phyloP scores from a whole-genome alignment of 1,140 invertebrate genomes.

The Drosophila erecta region DNA sequence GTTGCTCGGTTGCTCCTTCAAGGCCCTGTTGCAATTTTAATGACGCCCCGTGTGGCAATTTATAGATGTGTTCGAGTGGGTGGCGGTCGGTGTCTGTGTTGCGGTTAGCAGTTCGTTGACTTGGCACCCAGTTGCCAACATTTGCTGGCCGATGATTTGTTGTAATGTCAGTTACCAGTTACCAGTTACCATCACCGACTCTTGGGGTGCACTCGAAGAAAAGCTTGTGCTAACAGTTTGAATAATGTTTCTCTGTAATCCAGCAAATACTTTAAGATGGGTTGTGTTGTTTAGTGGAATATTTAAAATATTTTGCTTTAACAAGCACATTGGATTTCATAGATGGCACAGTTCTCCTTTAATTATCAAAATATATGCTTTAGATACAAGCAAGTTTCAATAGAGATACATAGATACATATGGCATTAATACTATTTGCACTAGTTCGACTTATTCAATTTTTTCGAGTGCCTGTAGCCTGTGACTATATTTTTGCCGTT shows the following conservation, averaged over 20 bases:
- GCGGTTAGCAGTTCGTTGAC: constrained; percentile 80
- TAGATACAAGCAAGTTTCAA: too few species aligned
- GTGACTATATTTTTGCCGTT: constrained; percentile 72
- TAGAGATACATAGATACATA: too few species aligned
- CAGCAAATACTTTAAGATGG: too few species aligned
- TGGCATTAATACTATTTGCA: too few species aligned
- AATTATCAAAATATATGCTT: too few species aligned
- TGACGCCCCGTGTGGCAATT: constrained; percentile 51
- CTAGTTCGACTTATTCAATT: neutral
- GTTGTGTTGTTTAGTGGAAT: too few species aligned
- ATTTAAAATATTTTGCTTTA: too few species aligned
- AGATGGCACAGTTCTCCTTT: too few species aligned
- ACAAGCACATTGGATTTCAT: too few species aligned
- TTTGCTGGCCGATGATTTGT: constrained; percentile 67
- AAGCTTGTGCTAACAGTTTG: neutral
- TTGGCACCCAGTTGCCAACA: constrained; percentile 69
- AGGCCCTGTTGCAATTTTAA: constrained; percentile 79
- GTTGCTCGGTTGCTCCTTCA: constrained; percentile 32
- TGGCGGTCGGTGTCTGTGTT: constrained; percentile 48
- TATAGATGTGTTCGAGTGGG: constrained; percentile 3
- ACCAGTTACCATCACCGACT: constrained; percentile 33
- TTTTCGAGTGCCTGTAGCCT: constrained; percentile 29
- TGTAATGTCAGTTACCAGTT: constrained; percentile 59
- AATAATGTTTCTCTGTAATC: neutral
- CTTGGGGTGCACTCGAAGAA: constrained; percentile 18